These are phyloP conservation scores for Abscondita cerata DNA, from an alignment of 2,888 invertebrate genomes.

Conservation along the genomic window DNA sequence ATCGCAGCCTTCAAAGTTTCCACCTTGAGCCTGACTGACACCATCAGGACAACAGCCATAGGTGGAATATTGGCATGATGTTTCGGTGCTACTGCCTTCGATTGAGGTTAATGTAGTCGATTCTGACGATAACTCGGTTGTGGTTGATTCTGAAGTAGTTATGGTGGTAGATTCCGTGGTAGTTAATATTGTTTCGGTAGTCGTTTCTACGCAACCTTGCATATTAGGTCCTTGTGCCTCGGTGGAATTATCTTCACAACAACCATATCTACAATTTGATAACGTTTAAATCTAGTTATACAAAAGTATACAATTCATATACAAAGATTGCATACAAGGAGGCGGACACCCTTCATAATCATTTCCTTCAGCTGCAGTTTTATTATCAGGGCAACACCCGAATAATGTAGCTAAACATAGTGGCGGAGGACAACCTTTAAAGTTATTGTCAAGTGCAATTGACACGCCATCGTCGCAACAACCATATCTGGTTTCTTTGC, in stretches of 20 bases:
- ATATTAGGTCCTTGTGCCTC: constrained; percentile 61
- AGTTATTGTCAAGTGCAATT: constrained; percentile 72
- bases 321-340: constrained; percentile 66
- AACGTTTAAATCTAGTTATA: constrained; percentile 3
- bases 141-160: background rate
- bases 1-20: constrained; percentile 66
- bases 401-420: constrained; percentile 80
- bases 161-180: constrained; percentile 37
- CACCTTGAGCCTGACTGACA: constrained; percentile 67
- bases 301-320: constrained; percentile 30
- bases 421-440: constrained; percentile 77
- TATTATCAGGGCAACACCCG: constrained; percentile 86
- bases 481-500: constrained; percentile 76
- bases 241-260: constrained; percentile 82
- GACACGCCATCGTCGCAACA: constrained; percentile 88
- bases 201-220: constrained; percentile 50
- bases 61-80: constrained; percentile 62
- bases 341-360: constrained; percentile 84
- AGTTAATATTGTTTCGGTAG: constrained; percentile 24
- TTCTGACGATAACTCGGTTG: background rate
- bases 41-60: constrained; percentile 83
- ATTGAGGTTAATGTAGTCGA: background rate
- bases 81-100: background rate
- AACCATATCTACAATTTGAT: constrained; percentile 70
- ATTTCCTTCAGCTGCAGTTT: constrained; percentile 80